A percentile compares a stretch with the other conserved stretches of the same genome.
Conservation (phyloP, 2,113 vertebrate species). For the Oreochromis aureus region DNA sequence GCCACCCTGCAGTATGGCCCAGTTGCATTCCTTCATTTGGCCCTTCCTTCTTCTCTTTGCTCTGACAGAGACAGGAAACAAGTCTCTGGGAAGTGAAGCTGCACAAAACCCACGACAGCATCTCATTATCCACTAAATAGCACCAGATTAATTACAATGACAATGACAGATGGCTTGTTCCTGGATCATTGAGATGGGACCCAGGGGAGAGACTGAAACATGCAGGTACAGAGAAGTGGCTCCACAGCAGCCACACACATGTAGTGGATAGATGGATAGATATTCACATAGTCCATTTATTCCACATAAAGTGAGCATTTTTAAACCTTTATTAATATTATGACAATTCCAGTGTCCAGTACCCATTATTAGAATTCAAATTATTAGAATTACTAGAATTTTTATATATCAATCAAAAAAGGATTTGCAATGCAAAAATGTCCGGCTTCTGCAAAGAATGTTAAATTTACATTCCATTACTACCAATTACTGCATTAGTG, state of each 20-base stretch:
- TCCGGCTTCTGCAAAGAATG: neutral
- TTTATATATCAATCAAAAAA: neutral
- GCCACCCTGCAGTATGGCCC: neutral
- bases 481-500: neutral
- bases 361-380: neutral
- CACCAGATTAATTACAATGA: conserved; percentile 76
- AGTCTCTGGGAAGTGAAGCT: conserved; percentile 49
- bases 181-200: conserved; percentile 64
- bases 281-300: neutral
- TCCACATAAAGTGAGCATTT: neutral
- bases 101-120: conserved; percentile 66
- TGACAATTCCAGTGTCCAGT: neutral
- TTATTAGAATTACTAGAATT: neutral
- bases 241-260: neutral
- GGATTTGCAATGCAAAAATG: neutral
- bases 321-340: neutral
- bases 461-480: neutral
- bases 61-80: conserved; percentile 30
- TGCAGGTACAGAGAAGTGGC: conserved; percentile 48
- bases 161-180: conserved; percentile 74
- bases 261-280: neutral
- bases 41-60: neutral
- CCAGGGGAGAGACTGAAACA: conserved; percentile 33
- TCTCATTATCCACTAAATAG: conserved; percentile 77
- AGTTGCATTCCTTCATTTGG: neutral